Evolutionary conservation across 2,888 invertebrate genomes (phyloP), one percentile per base, ranked within the genome.

Genomic region (Cheilosia vulpina): DNA sequence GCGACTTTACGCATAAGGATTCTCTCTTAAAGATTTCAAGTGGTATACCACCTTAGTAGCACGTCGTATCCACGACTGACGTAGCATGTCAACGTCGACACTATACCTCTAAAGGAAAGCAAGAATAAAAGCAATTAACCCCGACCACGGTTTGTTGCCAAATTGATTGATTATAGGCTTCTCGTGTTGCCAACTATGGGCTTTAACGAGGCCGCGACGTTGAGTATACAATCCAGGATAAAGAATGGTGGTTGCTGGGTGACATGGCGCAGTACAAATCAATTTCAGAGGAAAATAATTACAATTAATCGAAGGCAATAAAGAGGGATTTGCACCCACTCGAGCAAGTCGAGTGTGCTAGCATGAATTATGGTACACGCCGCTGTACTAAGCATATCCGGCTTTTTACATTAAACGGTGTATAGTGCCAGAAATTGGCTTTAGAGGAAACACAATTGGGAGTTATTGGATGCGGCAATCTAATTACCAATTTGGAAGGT

Each of bases 41-140:
- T 9, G 24, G 60, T 9, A 41, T 43, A 24, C 43, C 13, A 38
- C 34, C 34, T 34, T 41, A 41, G 43, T 13, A 43, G 9, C 43
- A 43, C 45, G 2, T 43, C 15, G n/a, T 2, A n/a, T 6, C 19
- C 52, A 13, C 11, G 27, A 55, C 2, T n/a, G 31, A 4, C 21
- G 62, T 45, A 62, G 17, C 1, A 41, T 17, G 41, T 13, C 27
- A 31, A 31, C 62, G 11, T 9, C 4, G 15, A 19, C 5, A n/a
- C 7, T 34, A 11, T 15, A 9, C 9, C 17, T 17, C 11, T 11
- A 21, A 19, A 17, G 38, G 34, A 7, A 11, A 50, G 52, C 47
- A 34, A 62, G 27, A 68, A 68, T 55, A 13, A 53, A 68, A 53
- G 55, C 68, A 68, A 68, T 68, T 68, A 68, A 68, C 53, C 68